Evolutionary conservation across 1,140 invertebrate species (phyloP).

Genomic region (Diorhabda elongata): DNA sequence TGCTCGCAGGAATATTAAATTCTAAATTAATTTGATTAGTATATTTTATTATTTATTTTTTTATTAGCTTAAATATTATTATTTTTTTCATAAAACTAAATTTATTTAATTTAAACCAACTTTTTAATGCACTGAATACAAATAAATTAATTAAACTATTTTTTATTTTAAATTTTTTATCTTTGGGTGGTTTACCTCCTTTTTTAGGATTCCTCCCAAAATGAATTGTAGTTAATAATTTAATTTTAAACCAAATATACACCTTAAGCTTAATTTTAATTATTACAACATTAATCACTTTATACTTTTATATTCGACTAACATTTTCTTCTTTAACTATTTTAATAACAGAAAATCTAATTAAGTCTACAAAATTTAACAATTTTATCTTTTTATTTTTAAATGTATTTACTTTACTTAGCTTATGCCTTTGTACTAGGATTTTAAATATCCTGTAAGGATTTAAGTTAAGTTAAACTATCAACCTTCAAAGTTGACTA

Average conservation of each 20-base stretch:
- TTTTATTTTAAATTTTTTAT: constrained; percentile 51
- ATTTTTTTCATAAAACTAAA: constrained; percentile 48
- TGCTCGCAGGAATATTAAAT: constrained; percentile 45
- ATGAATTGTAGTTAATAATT: constrained; percentile 51
- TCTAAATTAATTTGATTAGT: constrained; percentile 47
- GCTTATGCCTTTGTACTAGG: constrained; percentile 42
- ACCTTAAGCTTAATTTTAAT: constrained; percentile 47
- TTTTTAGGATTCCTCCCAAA: constrained; percentile 55
- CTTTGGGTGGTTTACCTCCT: constrained; percentile 51
- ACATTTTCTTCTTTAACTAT: constrained; percentile 22
- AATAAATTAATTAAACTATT: constrained; percentile 46
- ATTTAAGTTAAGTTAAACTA: constrained; percentile 57
- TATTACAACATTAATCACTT: constrained; percentile 49
- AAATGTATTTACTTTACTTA: constrained; percentile 43
- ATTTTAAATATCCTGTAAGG: constrained; percentile 48
- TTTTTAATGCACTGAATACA: constrained; percentile 45
- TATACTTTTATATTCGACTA: constrained; percentile 49
- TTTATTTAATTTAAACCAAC: constrained; percentile 49
- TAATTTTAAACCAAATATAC: constrained; percentile 46
- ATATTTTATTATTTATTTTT: constrained; percentile 49
- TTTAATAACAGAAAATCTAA: neutral
- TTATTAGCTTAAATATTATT: constrained; percentile 46
- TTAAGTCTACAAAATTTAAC: constrained; percentile 10
- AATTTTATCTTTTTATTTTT: constrained; percentile 29
- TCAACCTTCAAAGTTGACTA: constrained; percentile 57